A percentile compares a stretch with the other conserved stretches of the same genome.
These are phyloP conservation scores for Neofelis nebulosa DNA, from an alignment of 2,113 vertebrate genomes.

Conservation along the genomic window DNA sequence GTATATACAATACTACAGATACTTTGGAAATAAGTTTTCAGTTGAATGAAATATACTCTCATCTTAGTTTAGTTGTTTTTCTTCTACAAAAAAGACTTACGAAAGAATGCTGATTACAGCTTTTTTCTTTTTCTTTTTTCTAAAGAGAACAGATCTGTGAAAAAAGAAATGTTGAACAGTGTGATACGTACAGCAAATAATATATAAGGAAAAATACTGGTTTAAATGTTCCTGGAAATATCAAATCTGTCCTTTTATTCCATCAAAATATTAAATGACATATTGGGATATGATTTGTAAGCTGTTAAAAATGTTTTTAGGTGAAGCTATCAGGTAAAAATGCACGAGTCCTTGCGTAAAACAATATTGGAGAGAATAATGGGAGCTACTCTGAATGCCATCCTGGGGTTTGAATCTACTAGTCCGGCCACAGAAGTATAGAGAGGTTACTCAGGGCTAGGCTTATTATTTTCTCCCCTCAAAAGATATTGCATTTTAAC, in stretches of 20 bases:
- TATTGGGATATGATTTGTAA: neutral
- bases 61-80: neutral
- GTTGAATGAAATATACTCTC: neutral
- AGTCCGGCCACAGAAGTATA: neutral
- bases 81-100: neutral
- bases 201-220: neutral
- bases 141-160: neutral
- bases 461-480: neutral
- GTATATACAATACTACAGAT: neutral
- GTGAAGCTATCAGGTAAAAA: neutral
- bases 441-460: neutral
- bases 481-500: neutral
- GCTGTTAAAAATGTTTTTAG: neutral
- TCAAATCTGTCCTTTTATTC: neutral
- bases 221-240: neutral
- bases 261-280: neutral
- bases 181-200: neutral
- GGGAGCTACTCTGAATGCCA: neutral
- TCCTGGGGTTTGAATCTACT: neutral
- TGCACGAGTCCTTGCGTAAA: neutral
- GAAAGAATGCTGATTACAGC: neutral
- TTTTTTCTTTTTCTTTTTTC: neutral
- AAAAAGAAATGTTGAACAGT: neutral
- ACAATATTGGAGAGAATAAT: neutral
- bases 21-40: neutral